Base-by-base conservation (phyloP, 2,888 invertebrate species). In the Polydrusus tereticollis region DNA sequence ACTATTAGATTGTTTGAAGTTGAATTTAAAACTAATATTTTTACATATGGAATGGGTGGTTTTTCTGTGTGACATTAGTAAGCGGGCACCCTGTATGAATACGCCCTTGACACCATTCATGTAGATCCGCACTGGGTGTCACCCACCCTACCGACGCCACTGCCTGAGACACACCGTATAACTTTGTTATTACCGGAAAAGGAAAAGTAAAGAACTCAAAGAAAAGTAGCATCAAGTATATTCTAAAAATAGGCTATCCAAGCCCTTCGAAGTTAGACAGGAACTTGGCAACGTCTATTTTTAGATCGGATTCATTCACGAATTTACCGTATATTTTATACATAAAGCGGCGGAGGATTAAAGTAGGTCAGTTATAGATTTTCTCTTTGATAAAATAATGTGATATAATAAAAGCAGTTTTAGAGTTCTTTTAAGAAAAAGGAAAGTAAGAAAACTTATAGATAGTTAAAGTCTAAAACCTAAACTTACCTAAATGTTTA, bases 361-460 rank as follows among this genome's bases (percentile, higher is more conserved):
- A 66, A 66, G 29, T 66, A 66, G 66, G 66, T 66, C 66, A 66
- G 66, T 66, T 66, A 66, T 66, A 65, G 64, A 55, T 65, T 55
- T 43, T 55, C 23, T 23, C 26, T 41, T 23, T 29, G 55, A 41
- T 20, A 55, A 55, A 62, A 21, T 41, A n/a, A 41, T 59, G 41
- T 8, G 8, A 59, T 21, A 43, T 14, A 26, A 38, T 14, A 59
- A 21, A 59, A 41, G 38, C 16, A 26, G 41, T 43, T 43, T 14
- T 21, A 59, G 43, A 23, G 26, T 23, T n/a, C n/a, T 23, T 12
- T 7, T 26, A 1, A 10, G 16, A 20, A 29, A 16, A 26, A n/a
- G n/a, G n/a, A n/a, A n/a, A n/a, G n/a, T 26, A 1, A 10, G 16
- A 20, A 29, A 16, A 26, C 14, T 55, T 16, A 41, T 41, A n/a